Percentiles rank a stretch among this genome's conserved stretches.
Conservation (phyloP, 2,797 vertebrate species). For the Lutjanus argentimaculatus region DNA sequence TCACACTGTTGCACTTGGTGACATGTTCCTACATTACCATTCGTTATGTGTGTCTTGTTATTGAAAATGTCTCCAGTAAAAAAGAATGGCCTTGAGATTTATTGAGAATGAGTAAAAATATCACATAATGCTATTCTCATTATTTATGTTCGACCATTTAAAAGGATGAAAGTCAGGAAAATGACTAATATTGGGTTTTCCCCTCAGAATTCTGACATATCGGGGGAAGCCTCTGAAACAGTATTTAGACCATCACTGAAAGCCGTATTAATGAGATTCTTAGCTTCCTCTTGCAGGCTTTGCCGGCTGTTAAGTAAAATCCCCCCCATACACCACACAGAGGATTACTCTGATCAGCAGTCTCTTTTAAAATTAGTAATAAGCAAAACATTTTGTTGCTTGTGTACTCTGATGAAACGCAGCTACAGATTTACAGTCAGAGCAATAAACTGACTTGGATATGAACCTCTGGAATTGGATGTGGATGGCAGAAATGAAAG, state of each 20-base stretch:
- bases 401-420: slow-evolving; percentile 33
- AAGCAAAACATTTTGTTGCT: slow-evolving; percentile 28
- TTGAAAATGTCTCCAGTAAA: not conserved
- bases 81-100: not conserved
- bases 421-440: slow-evolving; percentile 1
- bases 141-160: slow-evolving; percentile 2
- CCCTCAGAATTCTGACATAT: slow-evolving; percentile 29
- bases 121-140: too few species aligned
- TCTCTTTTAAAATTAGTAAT: slow-evolving; percentile 35
- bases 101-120: not conserved
- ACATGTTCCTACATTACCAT: not conserved
- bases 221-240: slow-evolving; percentile 39
- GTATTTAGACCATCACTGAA: slow-evolving; percentile 36
- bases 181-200: slow-evolving; percentile 29
- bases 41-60: not conserved
- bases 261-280: slow-evolving; percentile 52
- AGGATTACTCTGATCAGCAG: slow-evolving; percentile 51
- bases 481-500: too few species aligned
- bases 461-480: not conserved
- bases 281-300: slow-evolving; percentile 38
- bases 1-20: not conserved
- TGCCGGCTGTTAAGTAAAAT: slow-evolving; percentile 40
- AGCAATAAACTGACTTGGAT: not conserved
- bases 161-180: not conserved
- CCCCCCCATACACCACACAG: slow-evolving; percentile 12